Percentiles rank a stretch among this genome's conserved stretches.
Evolutionary conservation across 2,797 vertebrate species (phyloP).

Genomic region (Sus cebifrons): DNA sequence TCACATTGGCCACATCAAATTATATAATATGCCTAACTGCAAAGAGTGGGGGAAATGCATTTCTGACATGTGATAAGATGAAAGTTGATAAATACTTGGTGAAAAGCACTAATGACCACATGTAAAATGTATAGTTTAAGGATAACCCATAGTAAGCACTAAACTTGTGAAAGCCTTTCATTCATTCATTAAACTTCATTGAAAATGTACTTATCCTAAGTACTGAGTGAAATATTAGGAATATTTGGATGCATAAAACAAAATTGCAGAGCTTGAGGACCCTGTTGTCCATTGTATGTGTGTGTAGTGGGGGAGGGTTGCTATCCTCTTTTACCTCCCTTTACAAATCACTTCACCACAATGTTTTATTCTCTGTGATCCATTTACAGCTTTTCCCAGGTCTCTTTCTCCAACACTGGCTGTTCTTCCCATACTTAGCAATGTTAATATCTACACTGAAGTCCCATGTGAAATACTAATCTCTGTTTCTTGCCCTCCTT

Average conservation of each 20-base stretch:
- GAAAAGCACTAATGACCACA: neutral
- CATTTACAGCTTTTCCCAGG: neutral
- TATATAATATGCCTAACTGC: neutral
- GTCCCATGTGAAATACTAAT: neutral
- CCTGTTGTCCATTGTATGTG: neutral
- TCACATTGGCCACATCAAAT: neutral
- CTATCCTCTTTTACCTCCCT: neutral
- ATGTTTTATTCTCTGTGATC: neutral
- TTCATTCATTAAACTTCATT: neutral
- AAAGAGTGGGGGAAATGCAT: neutral
- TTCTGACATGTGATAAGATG: neutral
- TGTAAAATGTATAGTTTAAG: neutral
- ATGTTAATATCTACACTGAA: neutral
- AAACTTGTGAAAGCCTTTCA: neutral
- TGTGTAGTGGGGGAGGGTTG: rapidly evolving
- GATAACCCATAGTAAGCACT: neutral
- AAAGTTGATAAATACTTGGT: slow-evolving; percentile 13
- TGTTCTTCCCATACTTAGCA: neutral
- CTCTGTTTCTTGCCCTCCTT: neutral
- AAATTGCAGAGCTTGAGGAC: neutral
- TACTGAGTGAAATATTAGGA: neutral
- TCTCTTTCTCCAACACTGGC: neutral
- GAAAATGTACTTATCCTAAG: neutral
- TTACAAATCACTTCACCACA: neutral
- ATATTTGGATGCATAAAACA: neutral